phyloP scores from a whole-genome alignment of 2,113 vertebrate genomes.

The Cephalopholis sonnerati region DNA sequence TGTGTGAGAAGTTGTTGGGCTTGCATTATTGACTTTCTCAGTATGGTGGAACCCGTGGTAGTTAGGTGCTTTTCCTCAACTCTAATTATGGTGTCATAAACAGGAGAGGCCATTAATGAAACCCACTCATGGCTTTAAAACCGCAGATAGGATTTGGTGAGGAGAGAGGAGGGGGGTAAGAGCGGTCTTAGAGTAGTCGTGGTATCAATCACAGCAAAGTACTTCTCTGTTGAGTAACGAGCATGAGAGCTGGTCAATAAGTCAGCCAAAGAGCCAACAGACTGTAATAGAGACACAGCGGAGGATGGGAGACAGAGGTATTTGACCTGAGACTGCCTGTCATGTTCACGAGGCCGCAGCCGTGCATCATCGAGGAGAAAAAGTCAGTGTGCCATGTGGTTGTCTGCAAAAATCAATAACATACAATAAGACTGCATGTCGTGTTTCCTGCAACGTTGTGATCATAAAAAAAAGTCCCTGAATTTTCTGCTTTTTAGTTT shows the following conservation, averaged over 20 bases:
- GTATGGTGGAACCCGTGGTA: conserved; percentile 90
- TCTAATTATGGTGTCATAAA: conserved; percentile 98
- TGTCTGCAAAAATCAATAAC: conserved; percentile 86
- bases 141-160: conserved; percentile 81
- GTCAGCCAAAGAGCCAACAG: conserved; percentile 88
- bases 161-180: conserved; percentile 73
- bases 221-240: conserved; percentile 86
- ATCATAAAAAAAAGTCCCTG: neutral
- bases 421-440: conserved; percentile 49
- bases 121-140: conserved; percentile 85
- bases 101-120: conserved; percentile 90
- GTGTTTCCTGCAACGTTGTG: conserved; percentile 9
- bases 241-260: conserved; percentile 91
- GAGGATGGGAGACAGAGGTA: conserved; percentile 84
- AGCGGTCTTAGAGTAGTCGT: conserved; percentile 58
- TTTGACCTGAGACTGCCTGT: conserved; percentile 85
- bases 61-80: conserved; percentile 95
- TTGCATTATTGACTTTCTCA: conserved; percentile 96
- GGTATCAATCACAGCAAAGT: conserved; percentile 83
- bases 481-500: conserved; percentile 19
- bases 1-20: conserved; percentile 99
- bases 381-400: conserved; percentile 80
- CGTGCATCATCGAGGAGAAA: conserved; percentile 89
- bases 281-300: conserved; percentile 85
- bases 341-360: conserved; percentile 80